phyloP scores from a whole-genome alignment of 1,140 invertebrate species.

The Neomicropteryx cornuta region DNA sequence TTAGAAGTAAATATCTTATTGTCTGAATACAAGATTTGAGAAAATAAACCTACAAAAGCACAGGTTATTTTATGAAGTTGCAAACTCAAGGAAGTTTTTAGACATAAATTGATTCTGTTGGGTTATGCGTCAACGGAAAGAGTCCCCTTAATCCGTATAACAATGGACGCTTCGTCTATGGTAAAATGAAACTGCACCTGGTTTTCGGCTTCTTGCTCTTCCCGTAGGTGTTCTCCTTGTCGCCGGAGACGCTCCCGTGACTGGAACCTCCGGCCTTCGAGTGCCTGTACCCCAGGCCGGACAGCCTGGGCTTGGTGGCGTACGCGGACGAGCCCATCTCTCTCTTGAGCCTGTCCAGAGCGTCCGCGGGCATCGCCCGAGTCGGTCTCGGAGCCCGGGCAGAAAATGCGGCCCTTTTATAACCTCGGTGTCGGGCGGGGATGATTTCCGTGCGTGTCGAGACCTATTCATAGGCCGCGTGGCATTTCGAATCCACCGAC shows the following conservation, averaged over 20 bases:
- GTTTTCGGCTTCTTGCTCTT: constrained; percentile 13
- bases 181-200: constrained; percentile 5
- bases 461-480: neutral
- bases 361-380: constrained; percentile 5
- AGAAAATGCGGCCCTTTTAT: constrained; percentile 10
- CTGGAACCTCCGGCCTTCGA: constrained; percentile 6
- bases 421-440: constrained; percentile 12
- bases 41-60: too few relatives aligned
- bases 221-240: constrained; percentile 13
- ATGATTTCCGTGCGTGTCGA: neutral
- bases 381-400: constrained; percentile 6
- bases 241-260: constrained; percentile 5
- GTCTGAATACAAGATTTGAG: neutral
- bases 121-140: neutral
- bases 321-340: constrained; percentile 13
- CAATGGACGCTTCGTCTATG: too few relatives aligned
- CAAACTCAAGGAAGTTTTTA: too few relatives aligned
- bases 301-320: constrained; percentile 10
- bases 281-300: too few relatives aligned
- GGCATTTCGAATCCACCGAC: neutral
- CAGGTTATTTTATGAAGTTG: too few relatives aligned
- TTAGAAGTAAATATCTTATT: too few relatives aligned
- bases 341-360: constrained; percentile 7
- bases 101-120: neutral
- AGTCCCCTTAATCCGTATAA: neutral